Base-by-base conservation (phyloP, 2,797 vertebrate species). In the Holocentrus rufus region DNA sequence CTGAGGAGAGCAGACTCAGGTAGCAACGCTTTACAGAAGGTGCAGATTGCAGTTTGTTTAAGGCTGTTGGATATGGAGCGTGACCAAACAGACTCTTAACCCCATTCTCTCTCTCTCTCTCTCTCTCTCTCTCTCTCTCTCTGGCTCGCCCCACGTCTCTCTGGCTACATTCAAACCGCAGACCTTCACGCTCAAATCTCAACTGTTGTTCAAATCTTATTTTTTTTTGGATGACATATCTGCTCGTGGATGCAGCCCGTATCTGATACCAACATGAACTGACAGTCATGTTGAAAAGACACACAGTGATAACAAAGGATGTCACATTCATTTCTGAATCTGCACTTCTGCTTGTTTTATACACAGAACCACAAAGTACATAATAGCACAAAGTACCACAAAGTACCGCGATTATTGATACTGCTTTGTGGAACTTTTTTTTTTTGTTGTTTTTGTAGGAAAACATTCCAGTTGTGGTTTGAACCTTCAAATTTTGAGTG, bases 1-100 rank as follows among this genome's bases (percentile, higher is more conserved):
- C 57, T 36, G 44, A 20, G 3, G 44, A 54, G 49, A 53, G 50
- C 20, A 44, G 42, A 39, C 22, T 13, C 68, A 69, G 79, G 84
- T 76, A 60, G 69, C 63, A 3, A 50, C 20, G 23, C 67, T 89
- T 89, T 86, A 79, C 73, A 85, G 46, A 81, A 74, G 73, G 36
- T 73, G 59, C 36, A 65, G 53, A 65, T 71, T 2, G 23, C 72
- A 76, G 84, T 85, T 90, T 91, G 85, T 86, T 86, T 90, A 83
- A 83, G 77, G 77, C 77, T 61, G 77, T 76, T 13, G 63, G 72
- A 76, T 75, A 72, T 81, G 81, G 79, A 90, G 73, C 66, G 15
- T 72, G 74, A 91, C 75, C 76, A 82, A 82, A 84, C 74, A 77
- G 49, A 81, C 69, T 71, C 67, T 46, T 71, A 71, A 81, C 76